Evolutionary conservation across 2,113 vertebrate species (phyloP).

Genomic region (Callaeas wilsoni): DNA sequence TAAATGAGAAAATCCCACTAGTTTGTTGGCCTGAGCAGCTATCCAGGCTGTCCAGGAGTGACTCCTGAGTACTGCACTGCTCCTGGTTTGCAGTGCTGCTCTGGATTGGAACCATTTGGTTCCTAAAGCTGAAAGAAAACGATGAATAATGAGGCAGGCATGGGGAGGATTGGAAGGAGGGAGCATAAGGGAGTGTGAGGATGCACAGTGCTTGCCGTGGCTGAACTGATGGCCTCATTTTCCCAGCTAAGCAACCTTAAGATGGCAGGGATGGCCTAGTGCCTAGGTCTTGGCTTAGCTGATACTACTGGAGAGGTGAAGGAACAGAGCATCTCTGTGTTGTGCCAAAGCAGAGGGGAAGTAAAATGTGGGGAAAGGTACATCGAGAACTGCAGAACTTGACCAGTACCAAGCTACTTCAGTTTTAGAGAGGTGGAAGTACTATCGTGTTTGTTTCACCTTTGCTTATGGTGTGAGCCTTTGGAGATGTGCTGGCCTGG

Average conservation of each 20-base stretch:
- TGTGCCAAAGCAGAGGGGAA: not conserved
- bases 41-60: not conserved
- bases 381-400: not conserved
- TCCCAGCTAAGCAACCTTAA: not conserved
- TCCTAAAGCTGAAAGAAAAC: not conserved
- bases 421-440: not conserved
- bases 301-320: not conserved
- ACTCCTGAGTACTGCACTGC: not conserved
- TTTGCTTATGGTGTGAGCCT: not conserved
- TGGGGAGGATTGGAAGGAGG: not conserved
- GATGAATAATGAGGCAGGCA: fast-evolving
- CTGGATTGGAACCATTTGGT: not conserved
- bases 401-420: fast-evolving
- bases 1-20: not conserved
- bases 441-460: fast-evolving
- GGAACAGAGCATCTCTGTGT: fast-evolving
- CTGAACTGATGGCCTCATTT: not conserved
- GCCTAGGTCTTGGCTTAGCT: not conserved
- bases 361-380: not conserved
- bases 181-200: not conserved
- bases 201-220: not conserved
- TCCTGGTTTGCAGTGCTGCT: not conserved
- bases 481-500: not conserved
- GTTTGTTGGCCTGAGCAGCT: not conserved
- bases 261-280: not conserved